phyloP scores from a whole-genome alignment of 2,888 invertebrate species.

The Hipparchia sbordonii region DNA sequence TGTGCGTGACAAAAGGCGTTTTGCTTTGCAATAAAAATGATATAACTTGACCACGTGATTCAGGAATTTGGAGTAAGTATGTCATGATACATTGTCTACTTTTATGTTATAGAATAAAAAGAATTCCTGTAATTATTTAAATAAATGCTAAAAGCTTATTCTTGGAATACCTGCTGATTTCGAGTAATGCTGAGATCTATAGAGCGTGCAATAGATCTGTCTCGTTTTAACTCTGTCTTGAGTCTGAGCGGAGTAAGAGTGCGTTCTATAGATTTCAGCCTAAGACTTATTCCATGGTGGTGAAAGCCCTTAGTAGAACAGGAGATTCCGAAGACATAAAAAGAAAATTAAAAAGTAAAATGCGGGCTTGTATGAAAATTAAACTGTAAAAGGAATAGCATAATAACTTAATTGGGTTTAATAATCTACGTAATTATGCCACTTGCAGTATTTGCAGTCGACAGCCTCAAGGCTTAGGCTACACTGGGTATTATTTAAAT shows the following conservation, averaged over 20 bases:
- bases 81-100: neutral
- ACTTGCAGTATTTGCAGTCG: slow-evolving; percentile 11
- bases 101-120: neutral
- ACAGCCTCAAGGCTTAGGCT: neutral
- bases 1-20: slow-evolving; percentile 13
- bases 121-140: too few species aligned
- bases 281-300: neutral
- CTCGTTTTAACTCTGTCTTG: too few species aligned
- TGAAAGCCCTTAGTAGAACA: neutral
- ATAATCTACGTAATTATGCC: slow-evolving; percentile 11
- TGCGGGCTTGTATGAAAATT: slow-evolving; percentile 2
- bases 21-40: slow-evolving; percentile 23
- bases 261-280: neutral
- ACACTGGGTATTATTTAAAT: neutral
- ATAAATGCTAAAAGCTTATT: too few species aligned
- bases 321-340: neutral
- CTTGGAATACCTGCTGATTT: too few species aligned
- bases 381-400: slow-evolving; percentile 4
- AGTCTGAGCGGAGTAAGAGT: too few species aligned
- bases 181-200: too few species aligned
- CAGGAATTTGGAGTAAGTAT: neutral
- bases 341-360: neutral
- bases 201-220: too few species aligned
- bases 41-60: slow-evolving; percentile 24
- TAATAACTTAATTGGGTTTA: slow-evolving; percentile 14